A percentile compares a stretch with the other conserved stretches of the same genome.
Evolutionary conservation across 2,888 invertebrate genomes (phyloP).

Genomic region (Campopleginae sp.): DNA sequence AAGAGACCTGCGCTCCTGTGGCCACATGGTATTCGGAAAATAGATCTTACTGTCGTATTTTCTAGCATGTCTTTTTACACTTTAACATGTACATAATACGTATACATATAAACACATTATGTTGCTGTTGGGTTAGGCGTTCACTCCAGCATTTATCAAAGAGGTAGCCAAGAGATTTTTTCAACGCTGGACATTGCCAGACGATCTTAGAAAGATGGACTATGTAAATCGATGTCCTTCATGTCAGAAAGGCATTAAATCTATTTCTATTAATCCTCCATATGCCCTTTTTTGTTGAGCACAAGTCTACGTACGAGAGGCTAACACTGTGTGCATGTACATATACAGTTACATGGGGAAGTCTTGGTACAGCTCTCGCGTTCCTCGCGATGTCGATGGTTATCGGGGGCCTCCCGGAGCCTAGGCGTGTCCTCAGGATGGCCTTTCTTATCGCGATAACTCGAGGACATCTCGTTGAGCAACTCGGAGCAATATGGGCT

Average conservation of each 20-base stretch:
- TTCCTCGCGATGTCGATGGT: conserved; percentile 70
- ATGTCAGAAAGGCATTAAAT: conserved; percentile 42
- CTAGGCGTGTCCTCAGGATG: conserved; percentile 82
- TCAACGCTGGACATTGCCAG: conserved; percentile 38
- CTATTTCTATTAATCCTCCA: neutral
- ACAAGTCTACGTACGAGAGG: neutral
- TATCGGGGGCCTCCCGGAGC: conserved; percentile 73
- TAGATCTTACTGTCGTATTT: conserved; percentile 45
- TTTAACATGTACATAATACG: neutral
- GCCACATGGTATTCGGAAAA: conserved; percentile 57
- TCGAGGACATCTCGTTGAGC: conserved; percentile 83
- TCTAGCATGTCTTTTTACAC: conserved; percentile 8
- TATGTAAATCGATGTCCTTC: conserved; percentile 20
- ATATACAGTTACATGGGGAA: conserved; percentile 28
- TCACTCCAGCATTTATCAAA: conserved; percentile 37
- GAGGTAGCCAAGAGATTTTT: conserved; percentile 41
- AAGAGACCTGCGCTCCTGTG: conserved; percentile 44
- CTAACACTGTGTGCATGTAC: neutral
- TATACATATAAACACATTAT: neutral
- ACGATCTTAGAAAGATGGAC: conserved; percentile 25
- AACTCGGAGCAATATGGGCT: conserved; percentile 76
- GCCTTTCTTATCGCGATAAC: conserved; percentile 82
- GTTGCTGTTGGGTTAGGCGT: conserved; percentile 10
- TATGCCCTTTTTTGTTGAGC: neutral
- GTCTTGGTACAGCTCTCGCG: conserved; percentile 53